Evolutionary conservation across 2,888 invertebrate genomes (phyloP).

Genomic region (Junonia oenone): DNA sequence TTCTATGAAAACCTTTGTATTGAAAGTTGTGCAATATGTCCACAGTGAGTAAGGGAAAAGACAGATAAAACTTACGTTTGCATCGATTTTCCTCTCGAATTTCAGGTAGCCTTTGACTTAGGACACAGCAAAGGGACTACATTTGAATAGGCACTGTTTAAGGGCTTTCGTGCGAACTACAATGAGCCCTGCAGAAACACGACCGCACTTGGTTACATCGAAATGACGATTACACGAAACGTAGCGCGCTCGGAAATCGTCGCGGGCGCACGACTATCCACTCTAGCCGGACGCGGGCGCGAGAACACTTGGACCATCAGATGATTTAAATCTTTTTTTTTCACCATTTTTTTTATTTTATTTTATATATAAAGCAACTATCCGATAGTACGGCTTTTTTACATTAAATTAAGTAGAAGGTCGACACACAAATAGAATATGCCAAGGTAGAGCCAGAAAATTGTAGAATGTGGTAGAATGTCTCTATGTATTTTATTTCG

Average conservation of each 20-base stretch:
- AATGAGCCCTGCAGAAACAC: conserved; percentile 72
- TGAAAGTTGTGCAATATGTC: conserved; percentile 26
- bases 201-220: conserved; percentile 68
- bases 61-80: conserved; percentile 58
- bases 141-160: conserved; percentile 73
- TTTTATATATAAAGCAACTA: not conserved
- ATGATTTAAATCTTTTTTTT: not conserved
- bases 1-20: conserved; percentile 15
- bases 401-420: too few relatives aligned
- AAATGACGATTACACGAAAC: conserved; percentile 52
- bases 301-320: not conserved
- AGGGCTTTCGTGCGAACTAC: conserved; percentile 76
- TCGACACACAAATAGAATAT: too few relatives aligned
- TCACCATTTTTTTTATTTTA: not conserved
- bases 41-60: conserved; percentile 7
- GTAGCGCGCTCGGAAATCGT: conserved; percentile 17
- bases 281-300: not conserved
- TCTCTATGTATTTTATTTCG: too few relatives aligned
- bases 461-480: too few relatives aligned
- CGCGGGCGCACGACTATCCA: conserved; percentile 25
- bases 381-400: too few relatives aligned
- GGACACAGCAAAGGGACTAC: conserved; percentile 70
- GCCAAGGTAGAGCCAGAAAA: too few relatives aligned
- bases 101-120: conserved; percentile 55
- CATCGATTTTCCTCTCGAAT: conserved; percentile 72